Percentiles rank a stretch among this genome's conserved stretches.
Evolutionary conservation across 2,888 invertebrate species (phyloP).

Genomic region (Andricus quercusramuli): DNA sequence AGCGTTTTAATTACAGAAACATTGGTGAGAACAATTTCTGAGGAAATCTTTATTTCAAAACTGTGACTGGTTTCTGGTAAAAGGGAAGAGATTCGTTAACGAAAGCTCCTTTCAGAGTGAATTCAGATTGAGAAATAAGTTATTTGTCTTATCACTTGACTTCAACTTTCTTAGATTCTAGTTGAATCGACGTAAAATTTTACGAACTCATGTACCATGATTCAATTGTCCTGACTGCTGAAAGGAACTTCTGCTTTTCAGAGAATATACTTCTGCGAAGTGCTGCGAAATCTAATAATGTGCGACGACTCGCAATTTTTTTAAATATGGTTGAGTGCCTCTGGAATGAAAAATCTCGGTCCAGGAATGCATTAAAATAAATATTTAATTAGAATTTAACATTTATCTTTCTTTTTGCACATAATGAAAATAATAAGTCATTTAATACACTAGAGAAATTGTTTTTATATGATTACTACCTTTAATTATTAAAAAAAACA

Average conservation of each 20-base stretch:
- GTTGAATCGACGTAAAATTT: slow-evolving; percentile 26
- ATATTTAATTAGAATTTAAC: not conserved
- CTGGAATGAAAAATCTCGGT: not conserved
- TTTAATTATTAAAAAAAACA: no score
- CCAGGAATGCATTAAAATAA: not conserved
- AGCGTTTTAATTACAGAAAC: not conserved
- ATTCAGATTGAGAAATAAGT: not conserved
- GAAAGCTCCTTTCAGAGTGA: not conserved
- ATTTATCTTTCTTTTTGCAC: not conserved
- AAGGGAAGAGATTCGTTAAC: not conserved
- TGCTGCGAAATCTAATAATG: slow-evolving; percentile 37
- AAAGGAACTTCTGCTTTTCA: slow-evolving; percentile 28
- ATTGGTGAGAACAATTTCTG: not conserved
- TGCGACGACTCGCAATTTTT: slow-evolving; percentile 32
- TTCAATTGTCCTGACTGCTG: slow-evolving; percentile 23
- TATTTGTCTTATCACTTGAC: not conserved
- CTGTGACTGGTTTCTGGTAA: not conserved
- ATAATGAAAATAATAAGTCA: not conserved
- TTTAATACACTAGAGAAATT: not conserved
- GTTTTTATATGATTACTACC: not conserved
- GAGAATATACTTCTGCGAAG: slow-evolving; percentile 35
- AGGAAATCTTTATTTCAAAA: not conserved
- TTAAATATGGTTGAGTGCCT: not conserved
- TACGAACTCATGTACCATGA: slow-evolving; percentile 17
- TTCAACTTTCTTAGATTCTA: not conserved